Evolutionary conservation across 30 jellyfish, hydroid and myxozoan species (phyloP), one percentile per base, ranked within the genome.

Genomic region (Turritopsis rubra): DNA sequence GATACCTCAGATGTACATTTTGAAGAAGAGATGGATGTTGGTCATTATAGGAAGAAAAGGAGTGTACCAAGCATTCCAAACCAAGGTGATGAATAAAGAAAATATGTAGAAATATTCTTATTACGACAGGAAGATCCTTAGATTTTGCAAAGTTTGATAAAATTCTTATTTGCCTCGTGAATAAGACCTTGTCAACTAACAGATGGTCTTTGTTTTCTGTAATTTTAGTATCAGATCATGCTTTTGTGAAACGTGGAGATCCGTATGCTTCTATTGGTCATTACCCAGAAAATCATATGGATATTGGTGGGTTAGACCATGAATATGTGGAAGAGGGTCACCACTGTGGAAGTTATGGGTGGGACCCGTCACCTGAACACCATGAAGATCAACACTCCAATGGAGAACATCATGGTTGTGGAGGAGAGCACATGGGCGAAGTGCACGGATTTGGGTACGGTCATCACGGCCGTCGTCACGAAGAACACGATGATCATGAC

Each of bases 11-110:
- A 85, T 66, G 96, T 84, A 25, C 94, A 89, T 71, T 85, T 79
- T 85, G 96, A 89, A 82, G 96, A 83, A 65, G 96, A 85, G 85
- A 85, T 84, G 93, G 90, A 89, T 80, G 94, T 88, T 16, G 87
- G 79, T 41, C 94, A 87, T 1, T 54, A 27, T 74, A 92, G 82
- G 13, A 26, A 23, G 9, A 29, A 41, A 23, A 74, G 82, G 24
- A 74, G 70, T 74, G 60, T 41, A 41, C 60, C 60, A n/a, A n/a
- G n/a, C 13, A 13, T 41, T 41, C 60, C 60, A 41, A 5, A 41
- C 60, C 60, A 41, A 41, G 60, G 60, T 41, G 60, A 41, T 41
- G 13, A 41, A 41, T 41, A 3, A 41, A 41, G 72, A n/a, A 54
- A 54, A n/a, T 16, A 54, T 18, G 18, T 21, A 54, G 21, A 54